Base-by-base conservation (phyloP, 2,888 invertebrate genomes). In the Agrochola lota region DNA sequence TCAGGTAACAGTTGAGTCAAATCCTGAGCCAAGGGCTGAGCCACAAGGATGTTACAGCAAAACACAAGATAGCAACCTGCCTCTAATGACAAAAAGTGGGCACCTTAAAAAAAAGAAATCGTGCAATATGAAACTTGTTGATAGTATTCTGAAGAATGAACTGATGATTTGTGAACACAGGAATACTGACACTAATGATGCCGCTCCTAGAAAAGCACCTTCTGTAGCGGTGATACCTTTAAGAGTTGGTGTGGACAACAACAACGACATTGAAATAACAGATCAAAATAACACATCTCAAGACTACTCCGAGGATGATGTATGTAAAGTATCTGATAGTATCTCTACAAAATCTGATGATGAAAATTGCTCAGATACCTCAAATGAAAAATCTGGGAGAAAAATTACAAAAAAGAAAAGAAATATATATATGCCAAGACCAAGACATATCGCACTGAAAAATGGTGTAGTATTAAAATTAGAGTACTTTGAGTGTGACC, bases 401-500 rank as follows among this genome's bases (percentile, higher is more conserved):
- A 77, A 80, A n/a, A 8, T 26, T 57, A 12, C 46, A 67, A 57
- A 85, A 71, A 82, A 83, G 69, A 73, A 74, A 63, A 77, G 73
- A 79, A 83, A 77, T 74, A 77, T 26, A 74, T 17, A n/a, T 20
- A 40, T 71, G 59, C 40, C 75, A 9, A 87, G 86, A 85, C 84
- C 88, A 35, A 90, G 87, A 78, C 88, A 90, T 80, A 86, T 90
- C 9, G 90, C 85, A 35, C 78, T 93, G 12, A 91, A 89, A 72
- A 93, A 92, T 75, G 93, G 91, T 59, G 85, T 90, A 26, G 90
- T 92, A n/a, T 76, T 92, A 71, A 90, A 89, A 64, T 78, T 92
- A 55, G 81, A 89, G 17, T 72, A 90, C 60, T 94, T 91, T 88
- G 90, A 93, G 81, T 98, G 98, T 94, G 97, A 97, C 75, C 94